These are phyloP conservation scores for Engraulis encrasicolus DNA, from an alignment of 2,113 vertebrate species.

Conservation along the genomic window DNA sequence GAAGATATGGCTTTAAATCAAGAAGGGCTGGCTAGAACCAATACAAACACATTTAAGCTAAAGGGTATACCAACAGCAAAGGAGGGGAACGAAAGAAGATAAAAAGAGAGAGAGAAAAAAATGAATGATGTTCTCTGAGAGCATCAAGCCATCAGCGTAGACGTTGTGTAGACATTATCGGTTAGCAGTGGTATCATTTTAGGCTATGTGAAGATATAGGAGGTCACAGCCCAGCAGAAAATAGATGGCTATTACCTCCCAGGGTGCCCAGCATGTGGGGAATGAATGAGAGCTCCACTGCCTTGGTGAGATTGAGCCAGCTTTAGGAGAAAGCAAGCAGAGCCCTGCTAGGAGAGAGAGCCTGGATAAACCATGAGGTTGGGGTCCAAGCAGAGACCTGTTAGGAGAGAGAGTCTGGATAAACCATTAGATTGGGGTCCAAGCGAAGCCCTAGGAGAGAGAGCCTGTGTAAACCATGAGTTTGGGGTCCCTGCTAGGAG, in stretches of 20 bases:
- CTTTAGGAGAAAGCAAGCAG: not conserved
- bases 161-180: conserved; percentile 31
- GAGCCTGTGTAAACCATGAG: too few relatives aligned
- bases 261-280: not conserved
- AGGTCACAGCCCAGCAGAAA: not conserved
- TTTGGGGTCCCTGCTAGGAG: too few relatives aligned
- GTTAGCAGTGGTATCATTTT: conserved; percentile 31
- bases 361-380: not conserved
- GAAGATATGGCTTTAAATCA: conserved; percentile 8
- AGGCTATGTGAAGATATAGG: conserved; percentile 31
- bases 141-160: not conserved
- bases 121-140: not conserved
- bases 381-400: not conserved
- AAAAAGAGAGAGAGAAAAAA: not conserved
- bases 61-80: not conserved
- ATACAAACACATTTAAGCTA: not conserved
- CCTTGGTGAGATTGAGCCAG: not conserved
- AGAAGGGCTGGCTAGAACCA: not conserved
- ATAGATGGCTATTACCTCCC: conserved; percentile 16
- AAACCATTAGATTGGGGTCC: too few relatives aligned
- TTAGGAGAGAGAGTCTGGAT: not conserved
- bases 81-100: not conserved
- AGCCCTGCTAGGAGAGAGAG: too few relatives aligned
- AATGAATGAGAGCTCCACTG: not conserved
- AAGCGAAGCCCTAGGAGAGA: too few relatives aligned